Evolutionary conservation across 2,888 invertebrate species (phyloP).

Genomic region (Drosophila austrosaltans): DNA sequence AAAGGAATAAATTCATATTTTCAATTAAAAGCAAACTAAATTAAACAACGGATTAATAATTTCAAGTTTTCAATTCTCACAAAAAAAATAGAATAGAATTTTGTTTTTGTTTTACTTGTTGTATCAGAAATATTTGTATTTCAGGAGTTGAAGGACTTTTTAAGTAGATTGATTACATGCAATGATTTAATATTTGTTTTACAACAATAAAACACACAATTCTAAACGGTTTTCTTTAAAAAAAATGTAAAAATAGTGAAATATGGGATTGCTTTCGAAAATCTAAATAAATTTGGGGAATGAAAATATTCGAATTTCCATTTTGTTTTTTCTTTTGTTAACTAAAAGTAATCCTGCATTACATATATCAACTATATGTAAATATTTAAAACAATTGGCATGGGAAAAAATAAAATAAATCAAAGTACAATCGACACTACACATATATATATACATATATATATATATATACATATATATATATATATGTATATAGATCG

Average conservation of each 20-base stretch:
- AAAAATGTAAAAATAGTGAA: not conserved
- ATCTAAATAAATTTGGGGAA: not conserved
- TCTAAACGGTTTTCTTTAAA: not conserved
- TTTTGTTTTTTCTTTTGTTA: not conserved
- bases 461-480: too few relatives aligned
- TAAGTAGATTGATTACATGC: too few relatives aligned
- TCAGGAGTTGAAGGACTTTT: not conserved
- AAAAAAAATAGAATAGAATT: not conserved
- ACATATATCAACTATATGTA: not conserved
- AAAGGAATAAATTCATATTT: not conserved
- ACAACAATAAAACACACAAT: not conserved
- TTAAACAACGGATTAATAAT: not conserved
- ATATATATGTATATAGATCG: slow-evolving; percentile 22
- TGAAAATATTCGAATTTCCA: not conserved
- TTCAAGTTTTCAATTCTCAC: not conserved
- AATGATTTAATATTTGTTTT: not conserved
- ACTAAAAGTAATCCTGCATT: not conserved
- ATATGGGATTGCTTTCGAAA: not conserved
- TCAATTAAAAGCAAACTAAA: not conserved
- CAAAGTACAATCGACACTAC: not conserved
- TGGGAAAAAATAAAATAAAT: slow-evolving; percentile 18
- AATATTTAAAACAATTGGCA: slow-evolving; percentile 15
- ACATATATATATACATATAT: slow-evolving; percentile 11
- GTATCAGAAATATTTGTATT: not conserved
- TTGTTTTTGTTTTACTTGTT: not conserved